Base-by-base conservation (phyloP, 2,113 vertebrate species). In the Hippocampus mohnikei region DNA sequence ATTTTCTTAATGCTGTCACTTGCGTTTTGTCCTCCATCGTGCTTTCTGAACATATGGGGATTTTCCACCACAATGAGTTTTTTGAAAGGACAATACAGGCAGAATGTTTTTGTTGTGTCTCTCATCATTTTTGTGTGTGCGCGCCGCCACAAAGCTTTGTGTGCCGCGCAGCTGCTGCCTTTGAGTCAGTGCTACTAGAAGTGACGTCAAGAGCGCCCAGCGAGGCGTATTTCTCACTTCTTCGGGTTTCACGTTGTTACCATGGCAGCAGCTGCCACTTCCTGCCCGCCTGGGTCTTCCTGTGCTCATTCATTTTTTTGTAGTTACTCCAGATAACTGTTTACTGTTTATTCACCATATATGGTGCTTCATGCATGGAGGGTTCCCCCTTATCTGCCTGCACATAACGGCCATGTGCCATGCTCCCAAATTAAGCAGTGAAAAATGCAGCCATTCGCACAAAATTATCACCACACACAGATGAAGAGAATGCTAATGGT, bases 251-350 rank as follows among this genome's bases (percentile, higher is more conserved):
- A 84, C 89, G 89, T 88, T 76, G 92, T 93, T 91, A 77, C 91
- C 92, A 93, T 91, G 88, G 92, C 78, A 93, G 89, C 92, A 85
- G 89, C 83, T 81, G 83, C 90, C 91, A 92, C 91, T 94, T 94
- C 92, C 93, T 94, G 92, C 88, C 86, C 78, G 78, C 84, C 88
- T 76, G 82, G 83, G 87, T 89, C 88, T 93, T 93, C 91, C 91
- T 93, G 93, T 92, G 87, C 93, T 93, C 92, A 93, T 94, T 93
- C 89, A 92, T 90, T 63, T 44, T 15, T 16, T 23, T 59, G 8
- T 42, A 27, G 62, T 46, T 65, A 46, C 63, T 65, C 23, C 41
- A 46, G 23, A 42, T 6, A 9, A 16, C 63, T 46, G 63, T 65
- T 65, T 48, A 27, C 63, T 27, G 33, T 65, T 25, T 65, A 18